A percentile compares a stretch with the other conserved stretches of the same genome.
These are phyloP conservation scores for Zaprionus davidi DNA, from an alignment of 1,140 invertebrate species.

Conservation along the genomic window DNA sequence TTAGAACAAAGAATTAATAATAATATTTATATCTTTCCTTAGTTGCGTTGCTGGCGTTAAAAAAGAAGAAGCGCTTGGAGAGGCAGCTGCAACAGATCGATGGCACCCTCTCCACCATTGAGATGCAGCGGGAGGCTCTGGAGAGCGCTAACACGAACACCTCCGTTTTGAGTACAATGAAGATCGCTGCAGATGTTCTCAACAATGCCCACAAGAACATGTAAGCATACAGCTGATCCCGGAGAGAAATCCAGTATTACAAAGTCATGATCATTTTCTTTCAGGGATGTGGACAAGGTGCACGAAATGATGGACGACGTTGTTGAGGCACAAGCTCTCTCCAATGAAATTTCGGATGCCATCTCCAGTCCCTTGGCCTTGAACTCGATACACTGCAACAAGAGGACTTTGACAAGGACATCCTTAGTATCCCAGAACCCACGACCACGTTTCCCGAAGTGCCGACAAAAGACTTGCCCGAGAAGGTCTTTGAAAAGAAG, in stretches of 20 bases:
- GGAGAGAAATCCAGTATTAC: neutral
- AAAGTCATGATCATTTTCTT: constrained; percentile 21
- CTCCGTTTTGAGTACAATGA: constrained; percentile 98
- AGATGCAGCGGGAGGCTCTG: constrained; percentile 98
- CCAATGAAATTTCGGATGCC: constrained; percentile 98
- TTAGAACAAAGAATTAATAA: neutral
- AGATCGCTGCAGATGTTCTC: constrained; percentile 96
- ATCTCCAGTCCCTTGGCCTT: constrained; percentile 99
- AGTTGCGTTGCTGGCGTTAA: constrained; percentile 98
- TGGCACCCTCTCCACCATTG: constrained; percentile 98
- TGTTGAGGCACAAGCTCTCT: constrained; percentile 99
- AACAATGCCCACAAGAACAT: constrained; percentile 98
- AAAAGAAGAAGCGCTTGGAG: constrained; percentile 98
- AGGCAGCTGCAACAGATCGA: constrained; percentile 99
- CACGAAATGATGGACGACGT: constrained; percentile 99
- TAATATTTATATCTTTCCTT: constrained; percentile 70
- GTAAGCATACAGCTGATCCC: constrained; percentile 86
- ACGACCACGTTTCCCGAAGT: constrained; percentile 89
- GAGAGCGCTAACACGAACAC: constrained; percentile 99
- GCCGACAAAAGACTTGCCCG: constrained; percentile 87
- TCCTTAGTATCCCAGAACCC: constrained; percentile 88
- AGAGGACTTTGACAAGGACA: constrained; percentile 92
- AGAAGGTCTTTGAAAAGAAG: constrained; percentile 86
- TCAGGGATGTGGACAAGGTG: constrained; percentile 98
- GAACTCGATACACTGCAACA: constrained; percentile 93